Evolutionary conservation across 2,888 invertebrate species (phyloP).

Genomic region (Prenolepis imparis): DNA sequence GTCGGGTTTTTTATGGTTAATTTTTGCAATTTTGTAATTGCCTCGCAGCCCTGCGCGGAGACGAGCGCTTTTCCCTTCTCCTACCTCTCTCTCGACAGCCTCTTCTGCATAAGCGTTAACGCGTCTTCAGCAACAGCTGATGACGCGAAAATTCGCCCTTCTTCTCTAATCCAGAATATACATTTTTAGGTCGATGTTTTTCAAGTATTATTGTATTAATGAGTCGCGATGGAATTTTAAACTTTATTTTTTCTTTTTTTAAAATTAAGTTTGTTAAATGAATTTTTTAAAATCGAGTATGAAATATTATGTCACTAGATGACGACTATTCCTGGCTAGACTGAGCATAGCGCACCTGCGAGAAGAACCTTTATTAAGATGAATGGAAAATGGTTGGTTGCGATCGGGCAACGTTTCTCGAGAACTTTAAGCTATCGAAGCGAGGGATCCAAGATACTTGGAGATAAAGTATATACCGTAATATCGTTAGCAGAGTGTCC

Average conservation of each 20-base stretch:
- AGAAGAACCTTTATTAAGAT: too few relatives aligned
- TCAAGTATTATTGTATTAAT: too few relatives aligned
- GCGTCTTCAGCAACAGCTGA: background rate
- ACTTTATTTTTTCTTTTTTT: too few relatives aligned
- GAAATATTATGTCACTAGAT: too few relatives aligned
- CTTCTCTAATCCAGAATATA: background rate
- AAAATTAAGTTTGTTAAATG: too few relatives aligned
- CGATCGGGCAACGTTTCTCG: background rate
- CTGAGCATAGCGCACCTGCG: too few relatives aligned
- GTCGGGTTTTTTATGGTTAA: slow-evolving; percentile 80
- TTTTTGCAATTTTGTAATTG: slow-evolving; percentile 85
- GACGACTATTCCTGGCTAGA: too few relatives aligned
- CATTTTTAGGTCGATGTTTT: slow-evolving; percentile 6
- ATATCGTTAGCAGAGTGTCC: slow-evolving; percentile 47
- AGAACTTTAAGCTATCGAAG: background rate
- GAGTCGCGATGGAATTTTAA: too few relatives aligned
- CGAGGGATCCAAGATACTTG: slow-evolving; percentile 16
- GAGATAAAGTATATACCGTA: background rate
- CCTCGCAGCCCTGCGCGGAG: slow-evolving; percentile 64
- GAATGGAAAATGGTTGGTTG: background rate
- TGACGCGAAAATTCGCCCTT: slow-evolving; percentile 5
- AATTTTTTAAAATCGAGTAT: too few relatives aligned
- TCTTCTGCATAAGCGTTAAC: too few relatives aligned
- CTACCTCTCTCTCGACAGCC: too few relatives aligned
- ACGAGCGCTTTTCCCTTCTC: slow-evolving; percentile 54